Base-by-base conservation (phyloP, 2,113 vertebrate genomes). In the Engystomops pustulosus region DNA sequence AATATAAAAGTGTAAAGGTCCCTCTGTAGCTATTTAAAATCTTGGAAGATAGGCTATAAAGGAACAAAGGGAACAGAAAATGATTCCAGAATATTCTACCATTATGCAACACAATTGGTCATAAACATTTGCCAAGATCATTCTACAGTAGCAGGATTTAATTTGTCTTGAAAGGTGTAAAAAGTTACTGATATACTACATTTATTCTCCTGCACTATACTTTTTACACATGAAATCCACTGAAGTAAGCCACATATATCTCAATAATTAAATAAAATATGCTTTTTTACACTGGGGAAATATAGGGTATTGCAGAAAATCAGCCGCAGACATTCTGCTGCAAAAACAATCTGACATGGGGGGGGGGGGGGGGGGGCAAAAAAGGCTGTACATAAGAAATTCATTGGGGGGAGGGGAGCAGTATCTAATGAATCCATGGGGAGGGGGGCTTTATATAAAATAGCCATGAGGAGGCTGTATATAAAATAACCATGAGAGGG, bases 161-260 rank as follows among this genome's bases (percentile, higher is more conserved):
- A 77, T 58, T 2, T 34, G 47, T 75, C 72, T 32, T 53, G 45
- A 68, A 67, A 51, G 23, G 60, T 67, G 62, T 47, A 68, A 45
- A 25, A 84, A 27, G 34, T 77, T 77, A 77, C 9, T 41, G 58
- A 77, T 65, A 65, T 6, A n/a, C n/a, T n/a, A n/a, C n/a, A 45
- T 76, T 38, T 12, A 30, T 38, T 41, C 7, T 6, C 14, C 32
- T 51, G n/a, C 9, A 38, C 67, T 18, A 12, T 23, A 38, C 36
- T 44, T 32, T 44, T 49, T 17, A 6, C 41, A 17, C 27, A 67
- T 67, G 3, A 6, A 65, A 67, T 45, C 8, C 25, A 32, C 55
- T 11, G 20, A 65, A 11, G 14, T 47, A 62, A 83, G 30, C 25
- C 25, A 30, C 11, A 27, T 62, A 30, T 30, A 27, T 45, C 9